phyloP scores from a whole-genome alignment of 1,140 invertebrate species.

The Euwallacea fornicatus region DNA sequence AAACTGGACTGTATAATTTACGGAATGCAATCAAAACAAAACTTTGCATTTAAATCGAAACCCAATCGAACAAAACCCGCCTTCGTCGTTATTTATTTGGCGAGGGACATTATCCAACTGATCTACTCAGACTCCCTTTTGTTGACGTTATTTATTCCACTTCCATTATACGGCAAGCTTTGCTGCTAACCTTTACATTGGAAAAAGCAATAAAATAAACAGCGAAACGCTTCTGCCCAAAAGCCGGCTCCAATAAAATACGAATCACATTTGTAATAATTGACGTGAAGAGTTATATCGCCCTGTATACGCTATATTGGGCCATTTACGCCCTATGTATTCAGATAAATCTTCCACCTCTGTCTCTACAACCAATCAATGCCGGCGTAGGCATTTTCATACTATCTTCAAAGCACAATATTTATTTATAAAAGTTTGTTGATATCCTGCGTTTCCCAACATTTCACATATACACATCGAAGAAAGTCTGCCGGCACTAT shows the following conservation, averaged over 20 bases:
- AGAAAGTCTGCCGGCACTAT: no score
- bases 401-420: no score
- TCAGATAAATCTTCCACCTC: constrained; percentile 27
- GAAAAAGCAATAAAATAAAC: constrained; percentile 35
- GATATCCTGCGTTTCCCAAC: no score
- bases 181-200: constrained; percentile 33
- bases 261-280: constrained; percentile 36
- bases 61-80: constrained; percentile 20
- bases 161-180: constrained; percentile 26
- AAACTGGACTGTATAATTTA: background rate
- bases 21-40: constrained; percentile 1
- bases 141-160: constrained; percentile 32
- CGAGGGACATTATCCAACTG: constrained; percentile 24
- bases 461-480: no score
- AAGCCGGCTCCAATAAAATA: constrained; percentile 34
- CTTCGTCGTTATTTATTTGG: constrained; percentile 26
- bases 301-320: constrained; percentile 20
- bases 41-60: constrained; percentile 21
- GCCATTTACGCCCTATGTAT: constrained; percentile 26
- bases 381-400: no score
- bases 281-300: constrained; percentile 25
- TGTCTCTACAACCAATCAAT: background rate
- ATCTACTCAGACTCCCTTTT: constrained; percentile 30
- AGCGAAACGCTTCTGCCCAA: constrained; percentile 31
- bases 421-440: no score